These are phyloP conservation scores for Caretta caretta DNA, from an alignment of 2,113 vertebrate species.

Conservation along the genomic window DNA sequence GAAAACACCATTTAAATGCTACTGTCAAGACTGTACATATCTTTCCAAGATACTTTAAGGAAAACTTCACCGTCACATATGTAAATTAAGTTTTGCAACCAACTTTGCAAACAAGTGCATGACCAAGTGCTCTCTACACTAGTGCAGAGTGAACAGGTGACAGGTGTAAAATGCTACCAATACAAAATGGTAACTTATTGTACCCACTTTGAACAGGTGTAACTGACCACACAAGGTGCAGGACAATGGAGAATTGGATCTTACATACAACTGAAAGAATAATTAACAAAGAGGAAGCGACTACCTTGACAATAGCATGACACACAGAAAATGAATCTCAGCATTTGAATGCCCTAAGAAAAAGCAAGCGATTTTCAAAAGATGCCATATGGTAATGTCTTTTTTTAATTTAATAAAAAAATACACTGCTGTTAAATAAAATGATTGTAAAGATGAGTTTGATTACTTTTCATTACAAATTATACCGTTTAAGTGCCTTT, in stretches of 20 bases:
- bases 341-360: too few species aligned
- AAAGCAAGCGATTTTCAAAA: too few species aligned
- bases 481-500: background rate
- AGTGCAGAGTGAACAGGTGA: background rate
- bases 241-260: background rate
- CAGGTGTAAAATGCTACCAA: background rate
- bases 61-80: background rate
- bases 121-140: background rate
- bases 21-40: too few species aligned
- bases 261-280: background rate
- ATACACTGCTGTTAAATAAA: background rate
- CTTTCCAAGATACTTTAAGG: background rate
- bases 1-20: background rate
- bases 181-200: background rate
- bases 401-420: background rate
- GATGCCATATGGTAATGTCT: background rate
- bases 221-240: background rate
- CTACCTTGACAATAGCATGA: background rate
- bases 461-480: background rate
- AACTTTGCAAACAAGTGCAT: background rate
- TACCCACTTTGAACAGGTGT: background rate
- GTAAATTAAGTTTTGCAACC: background rate
- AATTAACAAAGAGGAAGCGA: background rate
- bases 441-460: background rate
- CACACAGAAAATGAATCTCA: background rate